These are phyloP conservation scores for Eulemur rufifrons DNA, from an alignment of 2,113 vertebrate genomes.

Conservation along the genomic window DNA sequence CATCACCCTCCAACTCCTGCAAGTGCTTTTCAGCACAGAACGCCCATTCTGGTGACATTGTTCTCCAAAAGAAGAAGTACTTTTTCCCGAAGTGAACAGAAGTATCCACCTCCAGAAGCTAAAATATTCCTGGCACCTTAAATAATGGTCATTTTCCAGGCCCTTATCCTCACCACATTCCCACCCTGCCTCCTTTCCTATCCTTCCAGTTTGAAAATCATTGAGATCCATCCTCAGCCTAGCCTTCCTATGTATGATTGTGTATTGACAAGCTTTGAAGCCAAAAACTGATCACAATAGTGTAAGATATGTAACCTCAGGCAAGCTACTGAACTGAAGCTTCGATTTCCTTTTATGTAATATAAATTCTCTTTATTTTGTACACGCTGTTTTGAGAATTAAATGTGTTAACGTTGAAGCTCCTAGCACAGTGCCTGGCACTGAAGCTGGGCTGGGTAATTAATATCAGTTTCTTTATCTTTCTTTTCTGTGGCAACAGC, in stretches of 20 bases:
- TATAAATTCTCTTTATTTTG: background rate
- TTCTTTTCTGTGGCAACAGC: background rate
- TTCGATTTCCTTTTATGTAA: background rate
- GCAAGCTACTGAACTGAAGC: background rate
- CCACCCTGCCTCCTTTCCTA: background rate
- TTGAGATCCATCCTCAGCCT: background rate
- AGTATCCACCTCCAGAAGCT: background rate
- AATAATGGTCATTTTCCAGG: background rate
- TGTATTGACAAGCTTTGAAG: background rate
- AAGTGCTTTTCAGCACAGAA: background rate
- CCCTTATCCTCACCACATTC: background rate
- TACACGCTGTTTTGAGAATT: constrained; percentile 19
- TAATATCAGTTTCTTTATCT: background rate
- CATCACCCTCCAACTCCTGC: background rate
- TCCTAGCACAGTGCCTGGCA: background rate
- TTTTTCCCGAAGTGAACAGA: background rate
- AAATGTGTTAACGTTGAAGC: background rate
- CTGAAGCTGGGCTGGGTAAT: accelerated
- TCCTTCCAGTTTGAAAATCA: background rate
- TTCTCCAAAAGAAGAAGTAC: background rate
- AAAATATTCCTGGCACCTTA: background rate
- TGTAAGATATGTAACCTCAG: background rate
- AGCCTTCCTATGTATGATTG: background rate
- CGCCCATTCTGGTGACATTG: background rate
- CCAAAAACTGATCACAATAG: background rate